Evolutionary conservation across 2,888 invertebrate genomes (phyloP), one percentile per base, ranked within the genome.

Genomic region (Pterostichus madidus): DNA sequence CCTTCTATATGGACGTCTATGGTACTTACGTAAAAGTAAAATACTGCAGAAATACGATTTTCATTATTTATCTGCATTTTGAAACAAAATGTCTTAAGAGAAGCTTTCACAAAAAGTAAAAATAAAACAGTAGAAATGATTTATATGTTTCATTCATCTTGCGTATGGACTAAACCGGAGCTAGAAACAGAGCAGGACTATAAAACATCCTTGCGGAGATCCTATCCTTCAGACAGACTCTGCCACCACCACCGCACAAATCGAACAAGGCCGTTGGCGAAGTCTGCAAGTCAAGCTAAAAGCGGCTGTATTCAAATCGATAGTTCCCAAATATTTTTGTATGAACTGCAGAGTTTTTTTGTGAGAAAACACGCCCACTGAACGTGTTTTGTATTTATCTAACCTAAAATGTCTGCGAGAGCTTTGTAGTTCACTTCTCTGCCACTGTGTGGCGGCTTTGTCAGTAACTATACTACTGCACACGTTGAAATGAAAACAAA

Each of bases 301-400:
- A 71, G 64, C 64, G 64, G 35, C 64, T 64, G 17, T 71, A 71
- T 71, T 71, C 68, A 71, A 71, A 71, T 71, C 68, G 68, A 71
- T 71, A 71, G 68, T 71, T 71, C 68, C 68, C 68, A 71, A 71
- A 71, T 71, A 71, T 71, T 71, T 71, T 71, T 17, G 15, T 71
- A 64, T 39, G 39, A 15, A 71, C 24, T 71, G 68, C 68, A 44
- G 68, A 71, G 68, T 71, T 71, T 61, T n/a, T 68, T 71, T 71
- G 64, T 17, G 17, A 5, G 15, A 44, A 35, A 24, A 71, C 68
- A 71, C 68, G 68, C 68, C 68, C 68, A 17, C 35, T 8, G 24
- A 52, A 75, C 73, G 49, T 5, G 73, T 17, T 52, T 32, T 11
- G 52, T 75, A 75, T 75, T 75, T 75, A 52, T 31, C 49, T 75